Evolutionary conservation across 2,113 vertebrate genomes (phyloP).

Genomic region (Smithornis capensis): DNA sequence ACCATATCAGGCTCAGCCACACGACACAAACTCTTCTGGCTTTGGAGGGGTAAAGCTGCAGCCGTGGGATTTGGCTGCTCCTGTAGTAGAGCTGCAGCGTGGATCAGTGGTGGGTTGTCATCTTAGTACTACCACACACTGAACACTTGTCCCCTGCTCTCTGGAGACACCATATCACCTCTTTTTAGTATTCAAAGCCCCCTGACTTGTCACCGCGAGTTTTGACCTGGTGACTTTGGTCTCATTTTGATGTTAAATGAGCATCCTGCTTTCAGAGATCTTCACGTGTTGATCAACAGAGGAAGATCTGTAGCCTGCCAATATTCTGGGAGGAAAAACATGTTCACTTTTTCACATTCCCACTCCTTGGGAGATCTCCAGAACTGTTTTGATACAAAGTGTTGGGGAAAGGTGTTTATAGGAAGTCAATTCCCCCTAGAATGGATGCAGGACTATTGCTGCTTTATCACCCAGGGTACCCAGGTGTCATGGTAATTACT

Average conservation of each 20-base stretch:
- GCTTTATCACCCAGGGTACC: not conserved
- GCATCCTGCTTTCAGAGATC: not conserved
- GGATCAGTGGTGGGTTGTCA: not conserved
- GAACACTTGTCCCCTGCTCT: not conserved
- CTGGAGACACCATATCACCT: not conserved
- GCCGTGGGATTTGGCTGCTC: accelerated
- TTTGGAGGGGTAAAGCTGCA: not conserved
- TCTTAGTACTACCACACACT: not conserved
- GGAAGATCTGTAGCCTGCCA: not conserved
- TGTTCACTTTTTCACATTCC: not conserved
- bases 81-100: not conserved
- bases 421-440: not conserved
- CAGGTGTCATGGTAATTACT: not conserved
- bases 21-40: not conserved
- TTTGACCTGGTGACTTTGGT: not conserved
- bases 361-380: not conserved
- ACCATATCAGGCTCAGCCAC: accelerated
- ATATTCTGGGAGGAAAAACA: not conserved
- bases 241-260: not conserved
- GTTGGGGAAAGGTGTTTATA: not conserved
- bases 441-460: not conserved
- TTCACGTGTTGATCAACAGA: not conserved
- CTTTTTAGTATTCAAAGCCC: not conserved
- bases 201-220: not conserved
- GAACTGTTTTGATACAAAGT: not conserved